phyloP scores from a whole-genome alignment of 2,113 vertebrate genomes.

The Passer montanus region DNA sequence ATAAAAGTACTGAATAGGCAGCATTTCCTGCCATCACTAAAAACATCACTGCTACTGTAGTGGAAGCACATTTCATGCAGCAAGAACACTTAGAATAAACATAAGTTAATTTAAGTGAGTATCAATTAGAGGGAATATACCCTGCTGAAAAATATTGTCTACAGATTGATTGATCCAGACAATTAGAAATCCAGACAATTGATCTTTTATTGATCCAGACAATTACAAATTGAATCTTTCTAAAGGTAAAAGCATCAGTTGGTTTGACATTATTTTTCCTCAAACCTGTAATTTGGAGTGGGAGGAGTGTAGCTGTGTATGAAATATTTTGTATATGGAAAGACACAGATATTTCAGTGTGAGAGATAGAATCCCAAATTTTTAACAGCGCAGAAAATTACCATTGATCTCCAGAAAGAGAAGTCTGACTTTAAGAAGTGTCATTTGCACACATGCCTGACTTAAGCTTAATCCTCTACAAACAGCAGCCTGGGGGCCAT shows the following conservation, averaged over 20 bases:
- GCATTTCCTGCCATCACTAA: constrained; percentile 16
- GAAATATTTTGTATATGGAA: background rate
- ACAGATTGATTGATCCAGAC: constrained; percentile 6
- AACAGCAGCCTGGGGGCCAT: background rate
- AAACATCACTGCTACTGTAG: background rate
- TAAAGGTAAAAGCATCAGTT: background rate
- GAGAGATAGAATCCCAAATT: background rate
- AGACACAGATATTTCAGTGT: background rate
- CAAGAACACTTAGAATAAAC: constrained; percentile 56
- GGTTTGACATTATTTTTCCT: background rate
- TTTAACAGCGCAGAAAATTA: background rate
- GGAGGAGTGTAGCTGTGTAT: background rate
- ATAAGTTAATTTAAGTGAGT: constrained; percentile 49
- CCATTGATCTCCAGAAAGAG: background rate
- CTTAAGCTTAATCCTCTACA: background rate
- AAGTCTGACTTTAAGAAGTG: background rate
- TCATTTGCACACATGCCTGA: background rate
- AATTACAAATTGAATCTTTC: background rate
- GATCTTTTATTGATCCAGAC: constrained; percentile 25
- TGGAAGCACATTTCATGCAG: constrained; percentile 8
- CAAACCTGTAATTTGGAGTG: background rate
- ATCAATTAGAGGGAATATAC: constrained; percentile 37
- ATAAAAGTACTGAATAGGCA: constrained; percentile 32
- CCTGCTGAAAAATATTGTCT: constrained; percentile 8
- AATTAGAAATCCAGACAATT: background rate